Evolutionary conservation across 2,888 invertebrate genomes (phyloP), one percentile per base, ranked within the genome.

Genomic region (Odontomyia ornata): DNA sequence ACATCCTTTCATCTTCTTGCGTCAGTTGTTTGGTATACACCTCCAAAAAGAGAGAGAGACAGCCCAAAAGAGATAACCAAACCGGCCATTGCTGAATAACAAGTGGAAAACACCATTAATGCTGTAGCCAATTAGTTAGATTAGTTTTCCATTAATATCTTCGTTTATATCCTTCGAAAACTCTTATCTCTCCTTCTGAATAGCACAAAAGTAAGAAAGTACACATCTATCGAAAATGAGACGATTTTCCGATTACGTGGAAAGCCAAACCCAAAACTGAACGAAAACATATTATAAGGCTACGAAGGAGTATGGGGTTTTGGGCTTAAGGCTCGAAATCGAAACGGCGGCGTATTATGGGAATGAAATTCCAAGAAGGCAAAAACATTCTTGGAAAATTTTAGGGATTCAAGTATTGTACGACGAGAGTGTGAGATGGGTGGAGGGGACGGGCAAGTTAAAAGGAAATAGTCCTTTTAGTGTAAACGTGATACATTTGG

Each of bases 81-180:
- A 9, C 52, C 52, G 15, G 3, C 13, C 7, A 30, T 30, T 36
- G 65, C 9, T n/a, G 69, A 3, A 69, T 21, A 36, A 28, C n/a
- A n/a, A n/a, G n/a, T n/a, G n/a, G 57, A 28, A 73, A 60, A 73
- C 43, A 73, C 52, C 73, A 73, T 73, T 60, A 73, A 73, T 73
- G 36, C 73, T 57, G 60, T 57, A 52, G 73, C 73, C 73, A 73
- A 73, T 73, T 73, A 73, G 73, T 73, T 21, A 73, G 73, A 73
- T 73, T 73, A 73, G 73, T 73, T 73, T 73, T 60, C 73, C 73
- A 73, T 73, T 73, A 73, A 73, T 73, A 69, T 73, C 60, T 52
- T 23, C 73, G 60, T 60, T 57, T 60, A 73, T 36, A 60, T 73
- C 73, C 43, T 60, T 47, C 18, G 25, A 36, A 25, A 57, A 57